These are phyloP conservation scores for Drosophila fungiperda DNA, from an alignment of 2,888 invertebrate genomes.

Conservation along the genomic window DNA sequence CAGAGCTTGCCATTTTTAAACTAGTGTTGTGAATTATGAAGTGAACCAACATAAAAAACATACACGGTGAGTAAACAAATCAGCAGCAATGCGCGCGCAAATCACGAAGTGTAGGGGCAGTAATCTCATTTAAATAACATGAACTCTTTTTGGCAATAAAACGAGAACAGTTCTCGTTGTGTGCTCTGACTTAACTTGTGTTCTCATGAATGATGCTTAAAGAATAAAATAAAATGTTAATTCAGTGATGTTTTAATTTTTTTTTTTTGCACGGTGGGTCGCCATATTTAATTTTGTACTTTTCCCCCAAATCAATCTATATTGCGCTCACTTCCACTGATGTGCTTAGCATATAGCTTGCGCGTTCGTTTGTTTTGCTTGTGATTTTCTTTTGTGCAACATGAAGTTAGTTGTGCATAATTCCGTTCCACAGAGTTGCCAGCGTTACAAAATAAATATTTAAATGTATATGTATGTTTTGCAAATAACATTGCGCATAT, in stretches of 20 bases:
- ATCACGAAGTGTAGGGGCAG: background rate
- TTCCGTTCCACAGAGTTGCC: constrained; percentile 57
- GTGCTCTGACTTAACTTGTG: background rate
- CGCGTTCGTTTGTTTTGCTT: constrained; percentile 74
- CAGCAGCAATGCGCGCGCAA: constrained; percentile 63
- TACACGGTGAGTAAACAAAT: constrained; percentile 53
- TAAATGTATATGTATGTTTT: constrained; percentile 15
- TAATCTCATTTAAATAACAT: background rate
- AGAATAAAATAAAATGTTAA: constrained; percentile 34
- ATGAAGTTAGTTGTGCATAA: constrained; percentile 71
- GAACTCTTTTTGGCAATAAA: background rate
- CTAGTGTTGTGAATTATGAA: constrained; percentile 61
- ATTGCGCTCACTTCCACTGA: constrained; percentile 51
- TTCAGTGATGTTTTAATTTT: constrained; percentile 27
- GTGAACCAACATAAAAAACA: constrained; percentile 46
- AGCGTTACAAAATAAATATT: constrained; percentile 25
- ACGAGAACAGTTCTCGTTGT: background rate
- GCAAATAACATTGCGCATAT: background rate
- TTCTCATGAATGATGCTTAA: background rate
- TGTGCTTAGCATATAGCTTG: constrained; percentile 44
- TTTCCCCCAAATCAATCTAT: constrained; percentile 45
- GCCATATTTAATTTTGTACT: constrained; percentile 76
- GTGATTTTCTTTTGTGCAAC: constrained; percentile 76
- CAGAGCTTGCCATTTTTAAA: constrained; percentile 38
- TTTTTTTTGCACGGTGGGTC: constrained; percentile 63